A percentile compares a stretch with the other conserved stretches of the same genome.
Evolutionary conservation across 2,113 vertebrate genomes (phyloP).

Genomic region (Sinosuthora webbiana): DNA sequence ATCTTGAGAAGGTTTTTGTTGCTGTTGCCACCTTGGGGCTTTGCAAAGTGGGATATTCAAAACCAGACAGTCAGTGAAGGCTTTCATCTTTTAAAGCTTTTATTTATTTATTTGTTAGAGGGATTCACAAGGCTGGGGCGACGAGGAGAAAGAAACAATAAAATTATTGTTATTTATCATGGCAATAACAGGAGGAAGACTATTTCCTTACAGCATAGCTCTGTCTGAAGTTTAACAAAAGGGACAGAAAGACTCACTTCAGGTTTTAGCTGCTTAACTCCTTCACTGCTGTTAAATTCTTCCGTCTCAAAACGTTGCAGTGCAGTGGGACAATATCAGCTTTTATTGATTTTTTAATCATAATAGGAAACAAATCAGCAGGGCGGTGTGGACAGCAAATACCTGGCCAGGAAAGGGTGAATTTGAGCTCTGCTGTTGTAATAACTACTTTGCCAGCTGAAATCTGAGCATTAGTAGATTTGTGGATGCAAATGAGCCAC

Average conservation of each 20-base stretch:
- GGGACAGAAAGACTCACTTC: not conserved
- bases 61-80: not conserved
- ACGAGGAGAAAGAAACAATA: not conserved
- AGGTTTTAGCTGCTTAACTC: not conserved
- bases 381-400: not conserved
- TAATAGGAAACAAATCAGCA: not conserved
- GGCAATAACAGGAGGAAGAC: not conserved
- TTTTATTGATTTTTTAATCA: not conserved
- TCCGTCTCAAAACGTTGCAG: not conserved
- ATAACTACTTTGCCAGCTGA: conserved; percentile 19
- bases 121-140: not conserved
- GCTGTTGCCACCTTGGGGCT: not conserved
- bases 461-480: conserved; percentile 26
- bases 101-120: not conserved
- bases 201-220: not conserved
- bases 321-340: not conserved
- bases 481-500: conserved; percentile 33
- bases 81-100: not conserved
- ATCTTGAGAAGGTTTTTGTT: not conserved
- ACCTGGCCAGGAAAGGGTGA: not conserved
- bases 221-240: not conserved
- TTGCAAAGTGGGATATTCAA: not conserved
- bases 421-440: not conserved
- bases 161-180: conserved; percentile 16
- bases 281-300: not conserved